A percentile compares a stretch with the other conserved stretches of the same genome.
These are phyloP conservation scores for Sakesphorus luctuosus DNA, from an alignment of 2,113 vertebrate species.

Conservation along the genomic window DNA sequence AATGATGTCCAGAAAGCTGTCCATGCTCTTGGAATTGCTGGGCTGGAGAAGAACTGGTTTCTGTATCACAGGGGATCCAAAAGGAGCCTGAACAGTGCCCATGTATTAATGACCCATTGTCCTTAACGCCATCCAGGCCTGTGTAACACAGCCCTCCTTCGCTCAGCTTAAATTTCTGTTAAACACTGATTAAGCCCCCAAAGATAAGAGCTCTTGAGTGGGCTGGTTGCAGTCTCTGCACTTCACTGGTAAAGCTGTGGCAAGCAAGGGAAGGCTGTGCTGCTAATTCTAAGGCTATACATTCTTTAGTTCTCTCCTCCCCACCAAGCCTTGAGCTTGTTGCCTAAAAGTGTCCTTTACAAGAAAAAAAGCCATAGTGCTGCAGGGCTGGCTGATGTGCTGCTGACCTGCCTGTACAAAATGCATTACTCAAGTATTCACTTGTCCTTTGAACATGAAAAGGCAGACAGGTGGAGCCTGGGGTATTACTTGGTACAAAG, in stretches of 20 bases:
- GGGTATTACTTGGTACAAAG: neutral
- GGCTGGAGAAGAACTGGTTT: neutral
- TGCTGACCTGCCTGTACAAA: neutral
- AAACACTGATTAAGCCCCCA: neutral
- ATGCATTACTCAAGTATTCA: neutral
- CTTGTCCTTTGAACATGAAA: neutral
- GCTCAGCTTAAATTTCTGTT: neutral
- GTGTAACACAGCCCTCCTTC: neutral
- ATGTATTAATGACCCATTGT: neutral
- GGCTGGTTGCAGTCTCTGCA: neutral
- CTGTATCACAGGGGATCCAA: neutral
- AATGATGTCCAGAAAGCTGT: neutral
- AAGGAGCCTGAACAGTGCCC: neutral
- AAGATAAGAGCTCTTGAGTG: neutral
- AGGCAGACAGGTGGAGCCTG: constrained; percentile 5
- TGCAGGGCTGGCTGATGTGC: neutral
- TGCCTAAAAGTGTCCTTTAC: neutral
- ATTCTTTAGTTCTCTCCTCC: neutral
- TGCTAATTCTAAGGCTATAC: neutral
- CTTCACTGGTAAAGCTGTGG: neutral
- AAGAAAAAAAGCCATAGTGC: neutral
- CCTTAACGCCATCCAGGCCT: neutral
- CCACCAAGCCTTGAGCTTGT: neutral
- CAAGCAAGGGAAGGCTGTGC: neutral
- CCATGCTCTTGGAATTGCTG: neutral